A percentile compares a stretch with the other conserved stretches of the same genome.
Evolutionary conservation across 2,797 vertebrate genomes (phyloP).

Genomic region (Paguma larvata): DNA sequence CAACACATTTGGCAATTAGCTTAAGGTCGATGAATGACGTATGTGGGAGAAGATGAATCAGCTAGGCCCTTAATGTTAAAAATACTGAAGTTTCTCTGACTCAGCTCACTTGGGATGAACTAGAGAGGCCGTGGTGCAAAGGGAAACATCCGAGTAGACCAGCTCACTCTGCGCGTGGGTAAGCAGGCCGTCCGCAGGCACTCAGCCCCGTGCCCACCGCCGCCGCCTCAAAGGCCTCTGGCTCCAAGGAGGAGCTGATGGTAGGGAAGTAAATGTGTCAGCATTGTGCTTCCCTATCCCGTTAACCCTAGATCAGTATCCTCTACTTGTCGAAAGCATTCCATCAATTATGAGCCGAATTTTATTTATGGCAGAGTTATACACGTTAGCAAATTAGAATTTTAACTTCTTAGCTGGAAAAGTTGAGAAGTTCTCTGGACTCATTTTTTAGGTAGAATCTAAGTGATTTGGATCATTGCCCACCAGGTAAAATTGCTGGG

Average conservation of each 20-base stretch:
- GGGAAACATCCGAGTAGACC: not conserved
- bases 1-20: conserved; percentile 28
- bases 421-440: conserved; percentile 23
- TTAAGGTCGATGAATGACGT: conserved; percentile 46
- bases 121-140: not conserved
- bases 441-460: conserved; percentile 66
- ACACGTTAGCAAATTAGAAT: conserved; percentile 51
- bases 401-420: conserved; percentile 69
- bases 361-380: conserved; percentile 10
- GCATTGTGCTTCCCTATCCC: not conserved
- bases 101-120: not conserved
- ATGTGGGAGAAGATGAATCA: conserved; percentile 54
- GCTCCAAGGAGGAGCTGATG: not conserved
- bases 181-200: not conserved
- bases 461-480: conserved; percentile 72
- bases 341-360: not conserved
- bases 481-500: conserved; percentile 72
- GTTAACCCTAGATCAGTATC: not conserved
- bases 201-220: not conserved
- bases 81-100: not conserved
- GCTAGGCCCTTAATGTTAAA: conserved; percentile 30
- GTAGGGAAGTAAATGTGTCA: not conserved
- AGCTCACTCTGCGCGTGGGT: not conserved
- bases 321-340: conserved; percentile 19
- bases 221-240: not conserved